Conservation (phyloP, 1,140 invertebrate species). For the Drosophila gunungcola region DNA sequence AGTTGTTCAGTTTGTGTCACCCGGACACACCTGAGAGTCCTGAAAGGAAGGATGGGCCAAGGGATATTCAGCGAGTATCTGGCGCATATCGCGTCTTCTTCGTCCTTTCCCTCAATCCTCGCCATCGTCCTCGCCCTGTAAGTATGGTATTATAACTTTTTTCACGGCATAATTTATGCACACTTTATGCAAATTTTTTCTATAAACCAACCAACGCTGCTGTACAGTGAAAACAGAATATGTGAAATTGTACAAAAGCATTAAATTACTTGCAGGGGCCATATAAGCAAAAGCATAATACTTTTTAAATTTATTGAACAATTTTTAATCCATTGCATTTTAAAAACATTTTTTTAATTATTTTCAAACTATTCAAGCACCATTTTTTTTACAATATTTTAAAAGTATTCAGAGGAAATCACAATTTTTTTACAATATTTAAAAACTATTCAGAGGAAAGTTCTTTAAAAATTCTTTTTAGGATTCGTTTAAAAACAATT, state of each 20-base stretch:
- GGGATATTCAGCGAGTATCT: slow-evolving; percentile 32
- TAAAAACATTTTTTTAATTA: too few relatives aligned
- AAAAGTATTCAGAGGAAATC: too few relatives aligned
- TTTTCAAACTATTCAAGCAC: too few relatives aligned
- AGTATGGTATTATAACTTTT: slow-evolving; percentile 69
- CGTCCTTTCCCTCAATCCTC: slow-evolving; percentile 10
- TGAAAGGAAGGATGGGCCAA: slow-evolving; percentile 42
- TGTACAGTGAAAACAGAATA: neutral
- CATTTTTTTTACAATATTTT: too few relatives aligned
- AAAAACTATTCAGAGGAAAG: too few relatives aligned
- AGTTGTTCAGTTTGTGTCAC: slow-evolving; percentile 63
- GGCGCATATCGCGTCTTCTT: slow-evolving; percentile 19
- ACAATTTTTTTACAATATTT: too few relatives aligned
- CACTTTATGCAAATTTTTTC: slow-evolving; percentile 67
- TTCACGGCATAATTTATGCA: slow-evolving; percentile 63
- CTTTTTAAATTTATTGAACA: too few relatives aligned
- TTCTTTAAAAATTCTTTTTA: too few relatives aligned
- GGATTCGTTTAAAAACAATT: too few relatives aligned
- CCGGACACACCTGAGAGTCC: slow-evolving; percentile 54
- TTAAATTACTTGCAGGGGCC: too few relatives aligned
- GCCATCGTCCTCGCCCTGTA: slow-evolving; percentile 45
- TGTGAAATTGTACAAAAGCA: neutral
- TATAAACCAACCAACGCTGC: slow-evolving; percentile 36
- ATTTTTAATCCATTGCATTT: too few relatives aligned
- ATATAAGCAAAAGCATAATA: too few relatives aligned